Conservation (phyloP, 35 echinoderm and acorn worm species). For the Nesometra sesokonis region DNA sequence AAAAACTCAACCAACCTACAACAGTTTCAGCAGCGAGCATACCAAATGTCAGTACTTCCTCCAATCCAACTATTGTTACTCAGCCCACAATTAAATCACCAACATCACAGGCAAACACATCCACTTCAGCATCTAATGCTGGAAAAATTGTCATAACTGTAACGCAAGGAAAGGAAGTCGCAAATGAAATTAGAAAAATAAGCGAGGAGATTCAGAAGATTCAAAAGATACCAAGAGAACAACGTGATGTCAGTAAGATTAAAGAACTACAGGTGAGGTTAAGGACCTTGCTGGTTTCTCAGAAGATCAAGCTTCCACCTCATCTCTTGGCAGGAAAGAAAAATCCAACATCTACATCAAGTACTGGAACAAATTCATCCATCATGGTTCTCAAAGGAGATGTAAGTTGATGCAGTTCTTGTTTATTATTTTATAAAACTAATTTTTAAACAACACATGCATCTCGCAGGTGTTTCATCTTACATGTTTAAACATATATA, state of each 20-base stretch:
- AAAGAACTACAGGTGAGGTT: neutral
- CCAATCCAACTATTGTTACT: neutral
- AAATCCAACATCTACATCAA: neutral
- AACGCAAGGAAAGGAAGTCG: neutral
- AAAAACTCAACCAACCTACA: neutral
- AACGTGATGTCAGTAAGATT: neutral
- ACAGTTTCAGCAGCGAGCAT: neutral
- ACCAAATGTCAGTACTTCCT: neutral
- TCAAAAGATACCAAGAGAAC: neutral
- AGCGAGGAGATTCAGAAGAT: neutral
- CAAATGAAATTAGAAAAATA: neutral
- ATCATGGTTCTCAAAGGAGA: neutral
- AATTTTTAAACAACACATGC: no score
- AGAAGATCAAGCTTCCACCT: neutral
- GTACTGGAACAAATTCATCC: neutral
- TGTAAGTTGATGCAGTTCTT: no score
- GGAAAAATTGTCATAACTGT: neutral
- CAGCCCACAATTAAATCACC: neutral
- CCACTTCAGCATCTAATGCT: neutral
- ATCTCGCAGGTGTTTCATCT: no score
- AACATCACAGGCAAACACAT: neutral
- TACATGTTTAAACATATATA: no score
- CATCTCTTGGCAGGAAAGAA: neutral
- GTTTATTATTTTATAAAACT: no score
- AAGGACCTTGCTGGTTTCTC: neutral